Conservation (phyloP, 2,113 vertebrate species). For the Eurypyga helias region DNA sequence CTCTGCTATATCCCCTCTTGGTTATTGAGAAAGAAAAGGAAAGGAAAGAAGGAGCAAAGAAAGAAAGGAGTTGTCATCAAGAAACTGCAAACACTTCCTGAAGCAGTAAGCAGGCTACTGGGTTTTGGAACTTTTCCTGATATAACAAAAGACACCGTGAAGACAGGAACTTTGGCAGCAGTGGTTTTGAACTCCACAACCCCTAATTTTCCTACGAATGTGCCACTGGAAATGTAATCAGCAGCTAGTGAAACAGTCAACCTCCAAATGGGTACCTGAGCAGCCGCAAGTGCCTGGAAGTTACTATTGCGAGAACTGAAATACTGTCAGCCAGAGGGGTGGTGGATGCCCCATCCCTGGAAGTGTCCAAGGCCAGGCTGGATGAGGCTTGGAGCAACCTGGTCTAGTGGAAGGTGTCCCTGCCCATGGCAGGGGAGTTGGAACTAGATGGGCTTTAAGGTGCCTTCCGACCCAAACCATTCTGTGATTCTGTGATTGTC, state of each 20-base stretch:
- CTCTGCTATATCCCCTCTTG: background rate
- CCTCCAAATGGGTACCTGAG: background rate
- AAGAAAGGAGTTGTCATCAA: background rate
- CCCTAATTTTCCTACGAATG: background rate
- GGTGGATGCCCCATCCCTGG: too few species aligned
- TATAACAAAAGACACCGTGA: background rate
- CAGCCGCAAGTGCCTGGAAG: background rate
- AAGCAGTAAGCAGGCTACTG: background rate
- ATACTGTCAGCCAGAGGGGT: background rate
- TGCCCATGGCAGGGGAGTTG: too few species aligned
- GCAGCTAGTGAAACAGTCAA: background rate
- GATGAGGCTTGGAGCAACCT: too few species aligned
- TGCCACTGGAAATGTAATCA: background rate
- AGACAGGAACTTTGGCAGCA: slow-evolving; percentile 20
- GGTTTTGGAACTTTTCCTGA: slow-evolving; percentile 12
- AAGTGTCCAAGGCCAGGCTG: too few species aligned
- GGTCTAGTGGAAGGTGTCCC: too few species aligned
- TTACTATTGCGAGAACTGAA: background rate
- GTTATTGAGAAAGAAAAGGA: background rate
- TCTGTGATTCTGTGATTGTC: too few species aligned
- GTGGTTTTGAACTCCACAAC: background rate
- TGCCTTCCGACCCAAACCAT: too few species aligned
- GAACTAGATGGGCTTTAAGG: too few species aligned
- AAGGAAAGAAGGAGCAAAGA: background rate
- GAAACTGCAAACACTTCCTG: background rate